Base-by-base conservation (phyloP, 92 coral and sea anemone species). In the Palythoa grandiflora region DNA sequence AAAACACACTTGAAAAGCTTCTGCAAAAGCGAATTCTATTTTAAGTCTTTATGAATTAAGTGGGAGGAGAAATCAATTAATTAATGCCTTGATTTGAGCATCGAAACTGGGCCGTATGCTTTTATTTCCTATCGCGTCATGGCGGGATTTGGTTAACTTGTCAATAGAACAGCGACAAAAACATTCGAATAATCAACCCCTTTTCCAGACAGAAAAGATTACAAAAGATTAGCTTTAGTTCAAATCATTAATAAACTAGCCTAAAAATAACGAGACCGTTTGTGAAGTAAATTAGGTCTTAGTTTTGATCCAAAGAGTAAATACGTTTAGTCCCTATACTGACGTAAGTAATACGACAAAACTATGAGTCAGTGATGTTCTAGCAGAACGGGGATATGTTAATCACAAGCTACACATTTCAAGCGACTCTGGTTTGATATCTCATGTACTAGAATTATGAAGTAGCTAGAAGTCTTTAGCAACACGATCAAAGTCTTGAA, bases 131-230 rank as follows among this genome's bases (percentile, higher is more conserved):
- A 3, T 81, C 20, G 11, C 59, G 59, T 81, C 75, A 68, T 10
- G 73, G 9, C 47, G 86, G 39, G 75, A 81, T 39, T 81, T 79
- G 39, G 75, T 3, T 68, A 15, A 19, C 9, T 28, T 54, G 50
- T 35, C 51, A 55, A 78, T 36, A 65, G 44, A 81, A 47, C 21
- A 44, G 35, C 8, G 19, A 63, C 48, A 44, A 44, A 63, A 44
- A 66, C 68, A 78, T 40, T 10, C 28, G 48, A 66, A 68, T 48
- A 81, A 47, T 81, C 75, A 48, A 47, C 55, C 17, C 21, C 39
- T 71, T 48, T 54, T 81, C 40, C 57, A 80, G 75, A 80, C 85
- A 80, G 40, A 63, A 65, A 44, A 80, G 57, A 80, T 65, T 80
- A 80, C 1, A 10, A 21, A 55, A 48, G 85, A 80, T 80, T 80